These are phyloP conservation scores for Drosophila arizonae DNA, from an alignment of 1,140 invertebrate species.

Conservation along the genomic window DNA sequence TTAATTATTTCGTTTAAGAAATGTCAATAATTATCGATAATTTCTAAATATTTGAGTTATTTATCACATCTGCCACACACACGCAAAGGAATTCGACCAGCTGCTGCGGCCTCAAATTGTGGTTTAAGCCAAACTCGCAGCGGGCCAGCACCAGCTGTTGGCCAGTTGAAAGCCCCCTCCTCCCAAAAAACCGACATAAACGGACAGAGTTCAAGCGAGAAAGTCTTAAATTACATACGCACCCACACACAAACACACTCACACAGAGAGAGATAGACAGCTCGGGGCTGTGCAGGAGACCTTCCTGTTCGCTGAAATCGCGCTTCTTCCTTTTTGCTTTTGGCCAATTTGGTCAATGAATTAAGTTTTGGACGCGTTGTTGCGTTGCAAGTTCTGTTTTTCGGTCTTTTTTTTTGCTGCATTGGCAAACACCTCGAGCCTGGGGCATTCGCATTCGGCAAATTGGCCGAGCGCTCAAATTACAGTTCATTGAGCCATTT, in stretches of 20 bases:
- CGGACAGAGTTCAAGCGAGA: constrained; percentile 52
- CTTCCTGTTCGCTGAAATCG: constrained; percentile 14
- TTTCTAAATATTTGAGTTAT: constrained; percentile 8
- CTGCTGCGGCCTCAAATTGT: neutral
- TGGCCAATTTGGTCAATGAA: constrained; percentile 57
- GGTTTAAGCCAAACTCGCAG: constrained; percentile 34
- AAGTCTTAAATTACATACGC: constrained; percentile 77
- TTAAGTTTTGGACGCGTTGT: constrained; percentile 50
- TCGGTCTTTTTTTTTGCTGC: constrained; percentile 14
- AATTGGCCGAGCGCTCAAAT: constrained; percentile 69
- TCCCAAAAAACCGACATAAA: constrained; percentile 18
- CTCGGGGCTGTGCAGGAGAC: constrained; percentile 20
- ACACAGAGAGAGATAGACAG: constrained; percentile 35
- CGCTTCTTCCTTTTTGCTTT: constrained; percentile 33
- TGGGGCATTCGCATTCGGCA: constrained; percentile 40
- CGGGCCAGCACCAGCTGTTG: constrained; percentile 62
- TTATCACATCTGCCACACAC: constrained; percentile 26
- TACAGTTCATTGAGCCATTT: constrained; percentile 81
- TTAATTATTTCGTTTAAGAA: neutral
- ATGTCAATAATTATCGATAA: constrained; percentile 2
- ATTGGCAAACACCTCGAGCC: constrained; percentile 60
- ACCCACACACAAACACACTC: constrained; percentile 52
- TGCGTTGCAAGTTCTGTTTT: constrained; percentile 34
- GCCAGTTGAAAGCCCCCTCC: constrained; percentile 27
- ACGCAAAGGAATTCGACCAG: constrained; percentile 21